Conservation (phyloP, 2,113 vertebrate genomes). For the Oncorhynchus keta region DNA sequence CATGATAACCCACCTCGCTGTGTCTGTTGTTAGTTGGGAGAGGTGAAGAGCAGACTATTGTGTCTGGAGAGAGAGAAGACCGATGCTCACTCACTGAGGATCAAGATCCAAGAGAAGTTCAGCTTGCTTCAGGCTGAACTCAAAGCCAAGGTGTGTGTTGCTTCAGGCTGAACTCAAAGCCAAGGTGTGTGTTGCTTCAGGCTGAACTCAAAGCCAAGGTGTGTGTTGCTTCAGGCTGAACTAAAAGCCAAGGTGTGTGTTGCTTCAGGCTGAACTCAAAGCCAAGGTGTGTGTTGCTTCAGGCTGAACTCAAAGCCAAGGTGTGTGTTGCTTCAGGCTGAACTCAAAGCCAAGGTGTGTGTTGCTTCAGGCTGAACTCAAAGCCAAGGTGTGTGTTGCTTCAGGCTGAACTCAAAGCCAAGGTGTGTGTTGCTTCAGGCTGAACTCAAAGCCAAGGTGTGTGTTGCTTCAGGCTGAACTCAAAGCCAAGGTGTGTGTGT, state of each 20-base stretch:
- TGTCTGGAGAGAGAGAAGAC: slow-evolving; percentile 34
- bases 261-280: too few relatives aligned
- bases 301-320: too few relatives aligned
- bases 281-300: too few relatives aligned
- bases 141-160: slow-evolving; percentile 65
- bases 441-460: too few relatives aligned
- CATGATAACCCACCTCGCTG: not conserved
- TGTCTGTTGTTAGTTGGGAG: slow-evolving; percentile 50
- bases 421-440: slow-evolving; percentile 59
- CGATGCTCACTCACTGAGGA: slow-evolving; percentile 61
- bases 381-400: slow-evolving; percentile 29
- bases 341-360: slow-evolving; percentile 73
- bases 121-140: slow-evolving; percentile 53
- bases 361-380: too few relatives aligned
- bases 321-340: slow-evolving; percentile 51
- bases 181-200: slow-evolving; percentile 39
- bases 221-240: not conserved
- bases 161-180: too few relatives aligned
- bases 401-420: slow-evolving; percentile 65
- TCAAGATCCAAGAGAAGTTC: slow-evolving; percentile 70
- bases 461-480: too few relatives aligned
- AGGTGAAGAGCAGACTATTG: slow-evolving; percentile 48
- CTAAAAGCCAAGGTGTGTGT: too few relatives aligned
- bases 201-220: slow-evolving; percentile 75
- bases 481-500: too few relatives aligned